Evolutionary conservation across 2,113 vertebrate genomes (phyloP), one percentile per base, ranked within the genome.

Genomic region (Mesoclemmys tuberculata): DNA sequence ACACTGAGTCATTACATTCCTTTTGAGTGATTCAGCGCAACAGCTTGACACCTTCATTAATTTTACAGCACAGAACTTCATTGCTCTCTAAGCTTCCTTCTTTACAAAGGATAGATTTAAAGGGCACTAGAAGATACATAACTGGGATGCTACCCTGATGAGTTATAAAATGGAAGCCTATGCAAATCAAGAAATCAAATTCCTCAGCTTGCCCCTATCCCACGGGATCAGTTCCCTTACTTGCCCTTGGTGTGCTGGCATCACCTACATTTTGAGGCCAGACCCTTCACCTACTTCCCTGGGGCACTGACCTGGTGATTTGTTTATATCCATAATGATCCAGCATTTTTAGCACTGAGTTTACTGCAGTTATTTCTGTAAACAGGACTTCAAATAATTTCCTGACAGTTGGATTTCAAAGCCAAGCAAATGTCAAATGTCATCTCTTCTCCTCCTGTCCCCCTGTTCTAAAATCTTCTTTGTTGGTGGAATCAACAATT

Each of bases 321-420:
- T 87, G 1, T 55, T 38, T 61, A 88, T 89, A 94, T 49, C 94
- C 93, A 46, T 94, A 86, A 35, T 89, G 95, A 90, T 96, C 93
- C 96, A 35, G 78, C 93, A 80, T 52, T 46, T 91, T 95, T 96
- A 95, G 97, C 26, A 0, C 85, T 80, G 97, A 95, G 90, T 68
- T 92, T 96, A 84, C 94, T 96, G 95, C 96, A 21, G 8, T 29
- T 96, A 89, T 95, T 93, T 94, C 19, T 97, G 85, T 94, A 96
- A 96, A 96, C 97, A 96, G 55, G 87, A 90, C 96, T 97, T 93
- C 94, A 95, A 94, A 96, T 91, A 93, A 49, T 97, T 96, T 90
- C 94, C 97, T 98, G 97, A 95, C 95, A 84, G 95, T 96, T 84
- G 96, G 82, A 97, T 95, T 96, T 97, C 97, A 97, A 97, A 97